Evolutionary conservation across 2,888 invertebrate genomes (phyloP).

Genomic region (Tipula helvola): DNA sequence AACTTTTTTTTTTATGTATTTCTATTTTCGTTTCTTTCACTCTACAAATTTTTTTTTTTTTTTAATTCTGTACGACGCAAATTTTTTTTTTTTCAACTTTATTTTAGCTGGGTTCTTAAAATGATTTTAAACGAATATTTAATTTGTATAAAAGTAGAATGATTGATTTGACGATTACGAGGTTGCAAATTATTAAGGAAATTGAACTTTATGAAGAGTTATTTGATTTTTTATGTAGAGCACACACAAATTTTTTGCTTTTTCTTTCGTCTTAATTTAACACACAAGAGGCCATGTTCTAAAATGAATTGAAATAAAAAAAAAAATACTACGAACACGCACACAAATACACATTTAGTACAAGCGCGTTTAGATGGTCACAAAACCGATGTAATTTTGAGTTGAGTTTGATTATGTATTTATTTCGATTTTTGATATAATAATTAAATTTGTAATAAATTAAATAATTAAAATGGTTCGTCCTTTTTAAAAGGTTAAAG

Average conservation of each 20-base stretch:
- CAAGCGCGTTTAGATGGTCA: not conserved
- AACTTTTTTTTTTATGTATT: not conserved
- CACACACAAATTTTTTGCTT: not conserved
- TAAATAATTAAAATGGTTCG: too few relatives aligned
- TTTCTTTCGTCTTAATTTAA: not conserved
- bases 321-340: not conserved
- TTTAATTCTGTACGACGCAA: not conserved
- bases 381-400: not conserved
- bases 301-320: not conserved
- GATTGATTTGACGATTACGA: not conserved
- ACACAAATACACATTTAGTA: not conserved
- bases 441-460: too few relatives aligned
- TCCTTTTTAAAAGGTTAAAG: too few relatives aligned
- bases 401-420: not conserved
- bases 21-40: not conserved
- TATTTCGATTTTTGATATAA: too few relatives aligned
- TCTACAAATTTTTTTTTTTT: not conserved
- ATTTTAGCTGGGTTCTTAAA: not conserved
- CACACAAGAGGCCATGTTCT: conserved; percentile 7
- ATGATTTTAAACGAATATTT: not conserved
- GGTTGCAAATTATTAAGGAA: not conserved
- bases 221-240: not conserved
- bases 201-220: not conserved
- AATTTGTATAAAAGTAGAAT: not conserved
- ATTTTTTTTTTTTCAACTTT: not conserved